Evolutionary conservation across 1,140 invertebrate species (phyloP).

Genomic region (Thrips palmi): DNA sequence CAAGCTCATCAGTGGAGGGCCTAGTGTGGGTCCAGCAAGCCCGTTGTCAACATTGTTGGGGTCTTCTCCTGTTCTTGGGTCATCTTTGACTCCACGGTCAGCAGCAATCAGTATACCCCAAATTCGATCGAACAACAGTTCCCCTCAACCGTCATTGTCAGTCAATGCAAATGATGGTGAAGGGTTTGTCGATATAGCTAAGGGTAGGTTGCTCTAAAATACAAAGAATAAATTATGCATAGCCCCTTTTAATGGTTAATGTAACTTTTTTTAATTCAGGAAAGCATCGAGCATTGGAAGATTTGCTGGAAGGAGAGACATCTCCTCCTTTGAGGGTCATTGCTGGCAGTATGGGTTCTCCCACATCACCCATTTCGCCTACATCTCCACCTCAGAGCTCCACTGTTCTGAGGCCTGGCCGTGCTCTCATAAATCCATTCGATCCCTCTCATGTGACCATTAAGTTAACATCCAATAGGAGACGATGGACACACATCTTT

Average conservation of each 20-base stretch:
- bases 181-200: too few relatives aligned
- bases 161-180: background rate
- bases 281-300: constrained; percentile 3
- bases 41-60: too few relatives aligned
- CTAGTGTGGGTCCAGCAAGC: too few relatives aligned
- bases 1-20: background rate
- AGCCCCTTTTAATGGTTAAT: too few relatives aligned
- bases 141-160: constrained; percentile 6
- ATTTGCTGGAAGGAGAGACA: too few relatives aligned
- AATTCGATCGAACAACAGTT: constrained; percentile 14
- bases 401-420: constrained; percentile 37
- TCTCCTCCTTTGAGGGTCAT: constrained; percentile 31
- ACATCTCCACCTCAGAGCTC: constrained; percentile 17
- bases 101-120: constrained; percentile 22
- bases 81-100: constrained; percentile 12
- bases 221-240: too few relatives aligned
- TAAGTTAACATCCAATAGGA: constrained; percentile 86
- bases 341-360: constrained; percentile 21
- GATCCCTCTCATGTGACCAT: constrained; percentile 93
- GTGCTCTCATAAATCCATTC: constrained; percentile 88
- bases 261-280: constrained; percentile 10
- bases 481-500: constrained; percentile 97
- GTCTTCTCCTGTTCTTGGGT: too few relatives aligned
- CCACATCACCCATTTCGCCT: constrained; percentile 22
- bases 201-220: too few relatives aligned